These are phyloP conservation scores for Drosophila seguyi DNA, from an alignment of 1,140 invertebrate species.

Conservation along the genomic window DNA sequence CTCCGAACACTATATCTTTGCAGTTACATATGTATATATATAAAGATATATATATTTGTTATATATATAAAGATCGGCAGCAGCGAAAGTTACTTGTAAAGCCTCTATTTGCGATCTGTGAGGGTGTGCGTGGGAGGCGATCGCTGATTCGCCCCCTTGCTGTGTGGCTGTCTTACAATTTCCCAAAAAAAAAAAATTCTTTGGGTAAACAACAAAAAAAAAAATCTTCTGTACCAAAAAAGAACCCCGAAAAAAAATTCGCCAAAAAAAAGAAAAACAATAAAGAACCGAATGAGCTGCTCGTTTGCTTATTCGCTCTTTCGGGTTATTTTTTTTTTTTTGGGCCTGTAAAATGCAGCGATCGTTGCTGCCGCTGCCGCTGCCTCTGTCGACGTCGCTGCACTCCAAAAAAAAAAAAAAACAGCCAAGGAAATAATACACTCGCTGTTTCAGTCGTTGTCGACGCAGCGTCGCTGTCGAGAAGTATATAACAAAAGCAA, in stretches of 20 bases:
- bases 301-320: slow-evolving; percentile 13
- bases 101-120: slow-evolving; percentile 11
- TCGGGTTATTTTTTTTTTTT: background rate
- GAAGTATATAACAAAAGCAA: slow-evolving; percentile 55
- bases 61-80: slow-evolving; percentile 15
- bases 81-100: slow-evolving; percentile 21
- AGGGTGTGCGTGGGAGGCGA: slow-evolving; percentile 1
- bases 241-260: background rate
- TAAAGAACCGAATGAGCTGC: slow-evolving; percentile 21
- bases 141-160: slow-evolving; percentile 15
- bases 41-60: slow-evolving; percentile 3
- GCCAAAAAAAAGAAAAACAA: background rate
- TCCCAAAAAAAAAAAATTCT: background rate
- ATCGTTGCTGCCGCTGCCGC: slow-evolving; percentile 26
- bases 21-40: slow-evolving; percentile 11
- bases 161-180: slow-evolving; percentile 16
- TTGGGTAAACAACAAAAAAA: slow-evolving; percentile 8
- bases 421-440: slow-evolving; percentile 47
- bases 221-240: slow-evolving; percentile 1
- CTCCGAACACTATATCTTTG: slow-evolving; percentile 5
- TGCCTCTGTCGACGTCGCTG: slow-evolving; percentile 51
- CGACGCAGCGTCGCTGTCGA: slow-evolving; percentile 9
- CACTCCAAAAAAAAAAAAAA: slow-evolving; percentile 58
- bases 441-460: slow-evolving; percentile 4
- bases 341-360: slow-evolving; percentile 45